Base-by-base conservation (phyloP, 2,888 invertebrate species). In the Sinhomidia bicolor region DNA sequence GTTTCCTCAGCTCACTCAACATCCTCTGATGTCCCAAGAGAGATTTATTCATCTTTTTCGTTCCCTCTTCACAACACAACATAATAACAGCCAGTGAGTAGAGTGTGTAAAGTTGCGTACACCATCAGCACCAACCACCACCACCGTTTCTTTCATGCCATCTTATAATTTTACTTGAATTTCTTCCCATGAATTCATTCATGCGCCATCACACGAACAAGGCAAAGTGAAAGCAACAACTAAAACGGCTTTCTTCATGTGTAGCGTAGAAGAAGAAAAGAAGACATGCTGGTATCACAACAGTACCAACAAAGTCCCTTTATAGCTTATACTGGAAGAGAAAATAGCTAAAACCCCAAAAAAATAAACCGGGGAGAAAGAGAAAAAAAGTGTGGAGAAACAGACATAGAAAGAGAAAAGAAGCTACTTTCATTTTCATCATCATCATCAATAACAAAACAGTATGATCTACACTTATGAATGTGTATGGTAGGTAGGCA, bases 1-100 rank as follows among this genome's bases (percentile, higher is more conserved):
- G 80, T 89, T 89, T 85, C 84, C 88, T 84, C 80, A 84, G 57
- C 80, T 76, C 68, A 80, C 80, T 80, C 80, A 79, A 60, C 79
- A 57, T 47, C 44, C 82, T 54, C 81, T 76, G 23, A 54, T 36
- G 41, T 89, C 85, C 89, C 89, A 51, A 10, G 85, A 85, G 89
- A 85, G 89, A 89, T 89, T 89, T 89, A 89, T 89, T 89, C 85
- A 81, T 80, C 74, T 78, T 57, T 83, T 74, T 83, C 68, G 26
- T 65, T 79, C 57, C 54, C 57, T 57, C 36, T 78, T 78, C 57
- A 78, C 36, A 79, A 57, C 36, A 36, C 78, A 78, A 29, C 32
- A 57, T 14, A 76, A 29, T 32, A 51, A 41, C 9, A 51, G 29
- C n/a, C n/a, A n/a, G n/a, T n/a, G 17, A 78, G 78, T 32, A 76